Conservation (phyloP, 2,888 invertebrate genomes). For the Machimus atricapillus region DNA sequence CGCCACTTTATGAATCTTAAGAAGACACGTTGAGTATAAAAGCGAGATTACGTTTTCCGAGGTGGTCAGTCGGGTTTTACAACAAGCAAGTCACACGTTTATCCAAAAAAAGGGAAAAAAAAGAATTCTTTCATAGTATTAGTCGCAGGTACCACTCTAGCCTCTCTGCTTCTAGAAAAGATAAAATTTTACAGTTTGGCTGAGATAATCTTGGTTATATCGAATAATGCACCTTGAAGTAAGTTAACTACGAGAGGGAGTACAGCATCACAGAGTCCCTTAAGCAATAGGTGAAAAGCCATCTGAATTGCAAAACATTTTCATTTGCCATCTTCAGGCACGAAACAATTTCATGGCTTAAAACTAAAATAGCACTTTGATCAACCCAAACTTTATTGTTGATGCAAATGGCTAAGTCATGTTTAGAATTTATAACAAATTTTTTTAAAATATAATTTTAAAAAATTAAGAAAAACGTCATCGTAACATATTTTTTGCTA, state of each 20-base stretch:
- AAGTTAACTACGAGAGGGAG: conserved; percentile 53
- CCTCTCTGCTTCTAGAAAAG: conserved; percentile 48
- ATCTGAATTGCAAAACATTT: too few relatives aligned
- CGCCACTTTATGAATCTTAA: conserved; percentile 4
- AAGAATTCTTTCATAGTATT: conserved; percentile 52
- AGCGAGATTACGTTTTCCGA: background rate
- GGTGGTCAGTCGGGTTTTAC: conserved; percentile 1
- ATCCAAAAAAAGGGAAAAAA: background rate
- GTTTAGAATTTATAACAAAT: background rate
- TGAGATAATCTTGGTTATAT: conserved; percentile 65
- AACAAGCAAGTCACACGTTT: background rate
- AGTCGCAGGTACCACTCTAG: conserved; percentile 47
- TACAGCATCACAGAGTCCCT: background rate
- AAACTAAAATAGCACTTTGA: background rate
- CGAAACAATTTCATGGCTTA: too few relatives aligned
- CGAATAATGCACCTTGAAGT: conserved; percentile 70
- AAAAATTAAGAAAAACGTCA: background rate
- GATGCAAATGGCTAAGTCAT: background rate
- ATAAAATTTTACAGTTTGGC: conserved; percentile 66
- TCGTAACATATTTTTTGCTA: background rate
- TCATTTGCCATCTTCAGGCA: too few relatives aligned
- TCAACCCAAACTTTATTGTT: too few relatives aligned
- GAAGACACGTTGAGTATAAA: conserved; percentile 8
- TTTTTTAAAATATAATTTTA: background rate
- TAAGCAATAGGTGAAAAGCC: background rate